Evolutionary conservation across 2,888 invertebrate genomes (phyloP).

Genomic region (Siphonodentalium dalli): DNA sequence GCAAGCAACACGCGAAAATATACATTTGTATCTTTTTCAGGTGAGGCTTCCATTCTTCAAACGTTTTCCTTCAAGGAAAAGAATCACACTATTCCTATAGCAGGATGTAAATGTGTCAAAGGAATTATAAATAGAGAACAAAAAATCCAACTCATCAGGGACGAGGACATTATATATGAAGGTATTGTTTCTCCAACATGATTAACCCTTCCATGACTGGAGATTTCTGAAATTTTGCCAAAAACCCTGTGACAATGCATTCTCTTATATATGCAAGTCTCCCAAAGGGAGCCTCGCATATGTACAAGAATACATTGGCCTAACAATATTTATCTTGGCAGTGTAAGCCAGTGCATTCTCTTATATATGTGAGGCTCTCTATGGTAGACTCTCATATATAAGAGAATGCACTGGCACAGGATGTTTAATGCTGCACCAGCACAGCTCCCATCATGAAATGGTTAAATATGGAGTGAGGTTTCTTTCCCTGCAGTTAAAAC

Average conservation of each 20-base stretch:
- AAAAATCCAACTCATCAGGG: constrained; percentile 75
- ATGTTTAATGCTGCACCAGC: too few relatives aligned
- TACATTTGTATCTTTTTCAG: constrained; percentile 28
- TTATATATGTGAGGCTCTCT: too few relatives aligned
- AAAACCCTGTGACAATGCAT: too few relatives aligned
- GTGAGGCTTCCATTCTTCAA: constrained; percentile 58
- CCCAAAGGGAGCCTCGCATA: too few relatives aligned
- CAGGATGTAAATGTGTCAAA: constrained; percentile 85
- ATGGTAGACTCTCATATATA: too few relatives aligned
- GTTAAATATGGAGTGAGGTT: too few relatives aligned
- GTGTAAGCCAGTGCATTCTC: not conserved
- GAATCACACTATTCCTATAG: constrained; percentile 80
- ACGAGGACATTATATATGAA: constrained; percentile 72
- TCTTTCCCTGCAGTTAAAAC: too few relatives aligned
- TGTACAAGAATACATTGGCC: not conserved
- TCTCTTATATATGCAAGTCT: too few relatives aligned
- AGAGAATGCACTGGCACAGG: too few relatives aligned
- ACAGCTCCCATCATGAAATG: too few relatives aligned
- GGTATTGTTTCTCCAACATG: constrained; percentile 69
- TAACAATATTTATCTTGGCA: not conserved
- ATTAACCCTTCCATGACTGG: too few relatives aligned
- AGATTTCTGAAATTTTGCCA: too few relatives aligned
- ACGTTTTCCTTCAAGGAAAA: constrained; percentile 70
- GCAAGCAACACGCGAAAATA: not conserved
- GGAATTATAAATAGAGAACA: constrained; percentile 77